phyloP scores from a whole-genome alignment of 2,113 vertebrate genomes.

The Empidonax alnorum region DNA sequence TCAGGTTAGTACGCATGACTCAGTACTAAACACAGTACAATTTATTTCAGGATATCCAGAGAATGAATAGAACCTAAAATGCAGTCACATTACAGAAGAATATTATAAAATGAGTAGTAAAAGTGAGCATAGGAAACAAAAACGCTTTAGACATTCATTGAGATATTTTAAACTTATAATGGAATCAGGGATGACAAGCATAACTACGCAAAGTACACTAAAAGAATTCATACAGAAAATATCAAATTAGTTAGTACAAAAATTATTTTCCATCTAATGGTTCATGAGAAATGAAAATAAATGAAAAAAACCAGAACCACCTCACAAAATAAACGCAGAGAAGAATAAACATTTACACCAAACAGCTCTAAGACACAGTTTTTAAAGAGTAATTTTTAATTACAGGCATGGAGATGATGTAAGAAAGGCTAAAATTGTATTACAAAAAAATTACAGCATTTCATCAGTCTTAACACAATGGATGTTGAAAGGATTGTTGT shows the following conservation, averaged over 20 bases:
- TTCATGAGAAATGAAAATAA: background rate
- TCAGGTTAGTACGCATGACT: background rate
- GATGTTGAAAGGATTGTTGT: background rate
- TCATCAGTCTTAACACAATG: background rate
- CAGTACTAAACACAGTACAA: background rate
- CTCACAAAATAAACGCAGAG: background rate
- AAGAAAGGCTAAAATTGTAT: background rate
- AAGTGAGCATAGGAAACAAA: background rate
- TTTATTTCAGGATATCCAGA: background rate
- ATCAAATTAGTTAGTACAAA: background rate
- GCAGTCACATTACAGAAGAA: background rate
- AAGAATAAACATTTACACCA: background rate
- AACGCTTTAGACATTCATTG: background rate
- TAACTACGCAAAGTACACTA: background rate
- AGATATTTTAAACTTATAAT: background rate
- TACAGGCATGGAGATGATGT: background rate
- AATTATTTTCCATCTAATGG: background rate
- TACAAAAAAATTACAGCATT: background rate
- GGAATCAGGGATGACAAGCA: background rate
- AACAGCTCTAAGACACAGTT: background rate
- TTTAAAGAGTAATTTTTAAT: background rate
- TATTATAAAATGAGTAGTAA: background rate
- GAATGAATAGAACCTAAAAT: background rate
- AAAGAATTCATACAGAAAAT: background rate
- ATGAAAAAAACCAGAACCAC: background rate